phyloP scores from a whole-genome alignment of 2,113 vertebrate species.

The Rhipidura dahli region DNA sequence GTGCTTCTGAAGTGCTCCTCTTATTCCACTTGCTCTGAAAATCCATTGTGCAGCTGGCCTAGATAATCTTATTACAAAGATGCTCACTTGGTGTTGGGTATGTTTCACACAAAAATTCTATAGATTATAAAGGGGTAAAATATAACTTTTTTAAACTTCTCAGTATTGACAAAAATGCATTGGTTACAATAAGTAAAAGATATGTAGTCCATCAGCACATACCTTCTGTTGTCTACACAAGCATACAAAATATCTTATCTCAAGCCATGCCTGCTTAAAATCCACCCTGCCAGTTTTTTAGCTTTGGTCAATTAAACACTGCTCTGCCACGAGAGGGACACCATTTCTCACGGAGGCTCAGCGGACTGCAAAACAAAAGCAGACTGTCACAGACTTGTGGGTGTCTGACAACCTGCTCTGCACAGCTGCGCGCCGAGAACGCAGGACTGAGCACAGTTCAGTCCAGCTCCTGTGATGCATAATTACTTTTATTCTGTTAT shows the following conservation, averaged over 20 bases:
- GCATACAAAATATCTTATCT: not conserved
- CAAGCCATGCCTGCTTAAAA: not conserved
- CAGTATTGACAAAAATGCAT: not conserved
- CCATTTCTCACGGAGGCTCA: not conserved
- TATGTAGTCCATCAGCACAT: accelerated
- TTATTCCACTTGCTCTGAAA: not conserved
- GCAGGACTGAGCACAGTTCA: not conserved
- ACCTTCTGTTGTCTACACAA: not conserved
- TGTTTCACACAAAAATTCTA: not conserved
- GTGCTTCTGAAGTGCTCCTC: not conserved
- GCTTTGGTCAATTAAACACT: conserved; percentile 18
- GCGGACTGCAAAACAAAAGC: not conserved
- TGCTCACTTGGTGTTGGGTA: not conserved
- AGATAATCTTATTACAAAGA: not conserved
- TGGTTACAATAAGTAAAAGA: not conserved
- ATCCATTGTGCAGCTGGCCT: accelerated
- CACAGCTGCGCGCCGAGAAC: not conserved
- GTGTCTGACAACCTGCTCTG: conserved; percentile 39
- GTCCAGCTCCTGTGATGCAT: not conserved
- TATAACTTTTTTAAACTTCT: not conserved
- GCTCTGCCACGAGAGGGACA: not conserved
- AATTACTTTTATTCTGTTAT: conserved; percentile 15
- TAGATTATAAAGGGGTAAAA: not conserved
- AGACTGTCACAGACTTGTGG: conserved; percentile 9
- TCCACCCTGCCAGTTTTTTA: not conserved